phyloP scores from a whole-genome alignment of 2,888 invertebrate genomes.

The Corbicula japonica region DNA sequence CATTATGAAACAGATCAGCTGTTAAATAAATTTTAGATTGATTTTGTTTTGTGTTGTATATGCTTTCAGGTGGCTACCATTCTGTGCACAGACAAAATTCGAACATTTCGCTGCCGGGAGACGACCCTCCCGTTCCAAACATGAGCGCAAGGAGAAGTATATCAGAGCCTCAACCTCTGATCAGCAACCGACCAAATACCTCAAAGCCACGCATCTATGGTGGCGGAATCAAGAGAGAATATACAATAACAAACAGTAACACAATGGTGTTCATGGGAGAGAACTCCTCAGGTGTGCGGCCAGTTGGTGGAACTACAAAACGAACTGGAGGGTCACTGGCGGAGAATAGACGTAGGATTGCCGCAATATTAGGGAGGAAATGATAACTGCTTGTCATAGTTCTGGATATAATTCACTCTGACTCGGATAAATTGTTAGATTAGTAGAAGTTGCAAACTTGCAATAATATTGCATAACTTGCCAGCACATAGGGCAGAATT shows the following conservation, averaged over 20 bases:
- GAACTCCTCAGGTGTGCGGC: slow-evolving; percentile 15
- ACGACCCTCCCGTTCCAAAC: slow-evolving; percentile 22
- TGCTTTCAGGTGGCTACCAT: slow-evolving; percentile 67
- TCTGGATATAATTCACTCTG: neutral
- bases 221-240: slow-evolving; percentile 55
- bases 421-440: neutral
- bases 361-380: slow-evolving; percentile 76
- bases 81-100: slow-evolving; percentile 45
- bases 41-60: slow-evolving; percentile 11
- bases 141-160: slow-evolving; percentile 37
- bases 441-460: neutral
- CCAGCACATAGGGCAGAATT: too few relatives aligned
- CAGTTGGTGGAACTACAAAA: slow-evolving; percentile 37
- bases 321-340: slow-evolving; percentile 58
- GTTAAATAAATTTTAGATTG: too few relatives aligned
- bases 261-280: slow-evolving; percentile 65
- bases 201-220: slow-evolving; percentile 43
- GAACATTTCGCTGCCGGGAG: slow-evolving; percentile 44
- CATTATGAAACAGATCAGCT: too few relatives aligned
- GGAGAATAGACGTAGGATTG: slow-evolving; percentile 77
- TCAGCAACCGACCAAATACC: slow-evolving; percentile 44
- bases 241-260: slow-evolving; percentile 60
- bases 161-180: slow-evolving; percentile 52
- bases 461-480: slow-evolving; percentile 1
- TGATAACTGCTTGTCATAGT: slow-evolving; percentile 29